phyloP scores from a whole-genome alignment of 1,140 invertebrate species.

The Yoshiicerus persimilis region DNA sequence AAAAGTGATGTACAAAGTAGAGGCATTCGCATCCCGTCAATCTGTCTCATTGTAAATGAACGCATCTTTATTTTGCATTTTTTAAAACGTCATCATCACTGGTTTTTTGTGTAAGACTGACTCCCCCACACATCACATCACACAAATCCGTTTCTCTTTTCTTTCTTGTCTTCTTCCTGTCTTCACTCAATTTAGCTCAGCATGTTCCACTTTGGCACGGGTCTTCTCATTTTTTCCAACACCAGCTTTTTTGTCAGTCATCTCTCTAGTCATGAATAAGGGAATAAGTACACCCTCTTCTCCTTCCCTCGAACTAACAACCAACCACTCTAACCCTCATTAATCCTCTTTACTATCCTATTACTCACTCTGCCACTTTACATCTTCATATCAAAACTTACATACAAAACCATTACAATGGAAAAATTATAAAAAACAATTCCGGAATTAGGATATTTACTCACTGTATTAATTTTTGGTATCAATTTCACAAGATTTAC shows the following conservation, averaged over 20 bases:
- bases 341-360: neutral
- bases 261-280: neutral
- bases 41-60: conserved; percentile 5
- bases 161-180: neutral
- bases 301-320: neutral
- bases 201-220: conserved; percentile 14
- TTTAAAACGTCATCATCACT: conserved; percentile 1
- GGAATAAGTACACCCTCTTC: neutral
- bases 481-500: too few relatives aligned
- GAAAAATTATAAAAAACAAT: too few relatives aligned
- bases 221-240: neutral
- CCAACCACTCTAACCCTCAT: neutral
- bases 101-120: neutral
- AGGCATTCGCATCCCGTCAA: neutral
- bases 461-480: too few relatives aligned
- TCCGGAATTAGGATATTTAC: too few relatives aligned
- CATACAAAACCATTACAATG: neutral
- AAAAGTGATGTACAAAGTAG: neutral
- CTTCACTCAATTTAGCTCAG: conserved; percentile 19
- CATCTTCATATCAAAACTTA: neutral
- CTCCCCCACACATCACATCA: neutral
- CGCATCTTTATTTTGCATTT: conserved; percentile 15
- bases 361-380: neutral
- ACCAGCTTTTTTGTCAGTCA: neutral
- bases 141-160: neutral